Conservation (phyloP, 2,797 vertebrate genomes). For the Rhincodon typus region DNA sequence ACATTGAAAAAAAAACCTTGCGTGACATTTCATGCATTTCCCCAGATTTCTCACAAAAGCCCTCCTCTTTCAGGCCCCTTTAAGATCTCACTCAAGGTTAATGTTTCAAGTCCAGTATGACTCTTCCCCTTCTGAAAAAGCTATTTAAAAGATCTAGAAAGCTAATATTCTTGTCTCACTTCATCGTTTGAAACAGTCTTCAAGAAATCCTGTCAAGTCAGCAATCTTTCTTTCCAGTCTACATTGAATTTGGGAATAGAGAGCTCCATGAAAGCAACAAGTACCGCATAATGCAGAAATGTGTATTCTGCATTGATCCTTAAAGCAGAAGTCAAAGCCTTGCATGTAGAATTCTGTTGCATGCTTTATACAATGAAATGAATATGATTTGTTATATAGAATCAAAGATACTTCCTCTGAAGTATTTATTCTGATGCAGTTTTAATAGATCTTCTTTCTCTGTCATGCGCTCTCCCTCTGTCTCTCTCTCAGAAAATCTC, state of each 20-base stretch:
- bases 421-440: not conserved
- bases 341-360: not conserved
- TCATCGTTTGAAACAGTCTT: not conserved
- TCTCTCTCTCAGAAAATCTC: not conserved
- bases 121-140: too few species aligned
- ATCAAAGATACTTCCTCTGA: not conserved
- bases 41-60: too few species aligned
- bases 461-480: too few species aligned
- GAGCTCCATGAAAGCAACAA: not conserved
- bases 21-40: too few species aligned
- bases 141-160: too few species aligned
- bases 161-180: not conserved
- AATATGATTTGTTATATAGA: not conserved
- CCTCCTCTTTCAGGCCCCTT: too few species aligned
- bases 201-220: not conserved
- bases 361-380: not conserved
- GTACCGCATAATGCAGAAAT: too few species aligned
- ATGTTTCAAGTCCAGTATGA: too few species aligned
- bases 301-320: not conserved
- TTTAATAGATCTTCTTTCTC: slow-evolving; percentile 23
- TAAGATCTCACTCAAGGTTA: too few species aligned
- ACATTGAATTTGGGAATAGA: not conserved
- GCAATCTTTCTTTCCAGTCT: not conserved
- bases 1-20: too few species aligned
- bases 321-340: not conserved